phyloP scores from a whole-genome alignment of 1,140 invertebrate genomes.

The Ruditapes philippinarum region DNA sequence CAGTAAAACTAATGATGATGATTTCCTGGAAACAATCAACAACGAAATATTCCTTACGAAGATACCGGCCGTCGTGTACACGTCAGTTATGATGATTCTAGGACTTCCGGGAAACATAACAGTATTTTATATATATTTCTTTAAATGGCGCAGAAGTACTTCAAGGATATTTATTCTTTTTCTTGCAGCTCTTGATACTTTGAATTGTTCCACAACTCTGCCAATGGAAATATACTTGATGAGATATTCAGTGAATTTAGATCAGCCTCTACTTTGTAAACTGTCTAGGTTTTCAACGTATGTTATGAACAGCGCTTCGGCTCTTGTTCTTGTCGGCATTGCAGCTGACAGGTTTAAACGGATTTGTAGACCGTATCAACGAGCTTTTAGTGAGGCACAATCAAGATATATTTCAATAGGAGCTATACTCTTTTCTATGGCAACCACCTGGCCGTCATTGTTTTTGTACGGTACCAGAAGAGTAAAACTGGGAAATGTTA shows the following conservation, averaged over 20 bases:
- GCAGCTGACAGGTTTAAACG: constrained; percentile 50
- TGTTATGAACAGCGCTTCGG: constrained; percentile 53
- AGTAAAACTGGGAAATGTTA: neutral
- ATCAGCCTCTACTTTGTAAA: constrained; percentile 50
- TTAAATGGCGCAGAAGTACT: constrained; percentile 57
- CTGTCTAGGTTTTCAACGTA: constrained; percentile 54
- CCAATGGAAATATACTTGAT: constrained; percentile 63
- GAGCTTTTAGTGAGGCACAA: constrained; percentile 21
- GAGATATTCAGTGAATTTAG: constrained; percentile 19
- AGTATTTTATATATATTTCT: constrained; percentile 61
- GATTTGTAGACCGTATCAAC: constrained; percentile 55
- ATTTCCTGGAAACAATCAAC: neutral
- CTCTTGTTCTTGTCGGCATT: constrained; percentile 49
- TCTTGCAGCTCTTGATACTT: constrained; percentile 56
- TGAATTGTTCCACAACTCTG: constrained; percentile 48
- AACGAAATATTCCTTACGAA: neutral
- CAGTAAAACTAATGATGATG: no score
- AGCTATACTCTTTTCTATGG: constrained; percentile 21
- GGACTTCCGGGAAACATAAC: constrained; percentile 65
- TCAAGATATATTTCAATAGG: constrained; percentile 56
- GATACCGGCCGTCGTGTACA: constrained; percentile 49
- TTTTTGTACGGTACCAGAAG: constrained; percentile 55
- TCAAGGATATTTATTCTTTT: constrained; percentile 65
- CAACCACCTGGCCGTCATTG: constrained; percentile 41
- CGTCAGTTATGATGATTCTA: constrained; percentile 43